Percentiles rank a stretch among this genome's conserved stretches.
phyloP scores from a whole-genome alignment of 2,113 vertebrate species.

The Tonatia bakeri region DNA sequence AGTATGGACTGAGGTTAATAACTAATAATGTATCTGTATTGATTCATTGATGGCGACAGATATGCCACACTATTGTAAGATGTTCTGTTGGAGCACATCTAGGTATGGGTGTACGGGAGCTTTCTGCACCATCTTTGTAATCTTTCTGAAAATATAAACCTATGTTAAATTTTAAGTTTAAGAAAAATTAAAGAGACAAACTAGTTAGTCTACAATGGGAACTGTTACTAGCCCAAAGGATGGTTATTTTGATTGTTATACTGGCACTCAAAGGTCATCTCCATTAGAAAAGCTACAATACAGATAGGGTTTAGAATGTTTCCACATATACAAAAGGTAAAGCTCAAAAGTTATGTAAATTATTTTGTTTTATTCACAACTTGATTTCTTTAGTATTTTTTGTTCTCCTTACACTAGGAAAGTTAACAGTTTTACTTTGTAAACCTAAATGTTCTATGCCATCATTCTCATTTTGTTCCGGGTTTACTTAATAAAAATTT shows the following conservation, averaged over 20 bases:
- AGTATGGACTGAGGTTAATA: neutral
- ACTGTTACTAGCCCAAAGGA: neutral
- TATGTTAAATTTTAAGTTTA: neutral
- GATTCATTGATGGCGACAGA: neutral
- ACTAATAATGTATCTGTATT: neutral
- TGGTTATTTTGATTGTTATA: neutral
- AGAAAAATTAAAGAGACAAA: neutral
- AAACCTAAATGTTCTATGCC: neutral
- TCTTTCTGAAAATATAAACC: neutral
- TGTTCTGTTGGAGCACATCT: neutral
- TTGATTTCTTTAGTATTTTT: neutral
- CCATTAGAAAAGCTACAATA: neutral
- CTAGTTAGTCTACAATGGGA: neutral
- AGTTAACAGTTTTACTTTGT: neutral
- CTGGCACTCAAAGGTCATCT: neutral
- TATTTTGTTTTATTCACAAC: conserved; percentile 23
- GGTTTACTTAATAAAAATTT: neutral
- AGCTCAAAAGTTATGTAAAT: conserved; percentile 16
- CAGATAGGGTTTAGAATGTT: conserved; percentile 20
- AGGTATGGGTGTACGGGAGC: neutral
- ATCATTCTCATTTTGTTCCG: neutral
- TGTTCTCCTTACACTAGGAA: neutral
- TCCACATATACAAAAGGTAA: neutral
- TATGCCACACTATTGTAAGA: neutral
- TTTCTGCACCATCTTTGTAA: neutral